phyloP scores from a whole-genome alignment of 1,140 invertebrate species.

The Drosophila pruinosa region DNA sequence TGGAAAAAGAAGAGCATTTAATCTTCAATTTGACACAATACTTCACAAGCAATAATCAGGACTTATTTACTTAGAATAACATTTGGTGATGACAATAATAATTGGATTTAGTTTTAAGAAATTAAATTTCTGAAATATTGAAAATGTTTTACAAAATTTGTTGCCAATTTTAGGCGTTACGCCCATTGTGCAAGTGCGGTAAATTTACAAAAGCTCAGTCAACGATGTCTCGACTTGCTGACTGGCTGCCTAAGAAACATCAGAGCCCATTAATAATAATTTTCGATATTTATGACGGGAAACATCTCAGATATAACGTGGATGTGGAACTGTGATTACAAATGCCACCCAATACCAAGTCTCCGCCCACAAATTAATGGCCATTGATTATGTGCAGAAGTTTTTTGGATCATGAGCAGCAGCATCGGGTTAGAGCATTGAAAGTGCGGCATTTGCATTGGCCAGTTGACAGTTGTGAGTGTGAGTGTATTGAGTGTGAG shows the following conservation, averaged over 20 bases:
- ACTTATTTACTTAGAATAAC: too few relatives aligned
- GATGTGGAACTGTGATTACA: constrained; percentile 78
- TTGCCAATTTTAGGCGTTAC: neutral
- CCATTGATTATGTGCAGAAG: constrained; percentile 54
- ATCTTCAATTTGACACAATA: too few relatives aligned
- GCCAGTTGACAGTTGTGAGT: neutral
- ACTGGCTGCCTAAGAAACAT: constrained; percentile 36
- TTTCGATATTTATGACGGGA: constrained; percentile 80
- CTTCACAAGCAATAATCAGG: too few relatives aligned
- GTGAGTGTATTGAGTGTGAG: neutral
- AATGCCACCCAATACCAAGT: constrained; percentile 41
- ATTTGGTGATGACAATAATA: too few relatives aligned
- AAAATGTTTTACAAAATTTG: neutral
- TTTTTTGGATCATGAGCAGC: constrained; percentile 3
- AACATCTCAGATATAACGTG: constrained; percentile 65
- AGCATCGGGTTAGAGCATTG: constrained; percentile 50
- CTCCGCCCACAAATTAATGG: constrained; percentile 38
- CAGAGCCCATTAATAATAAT: constrained; percentile 74
- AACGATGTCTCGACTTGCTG: constrained; percentile 34
- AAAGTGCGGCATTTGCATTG: constrained; percentile 70
- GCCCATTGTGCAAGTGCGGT: neutral
- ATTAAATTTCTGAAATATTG: neutral
- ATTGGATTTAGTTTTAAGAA: too few relatives aligned
- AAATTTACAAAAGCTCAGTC: constrained; percentile 53
- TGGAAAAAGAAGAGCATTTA: too few relatives aligned